Conservation (phyloP, 1,140 invertebrate species). For the Campoletis sonorensis region DNA sequence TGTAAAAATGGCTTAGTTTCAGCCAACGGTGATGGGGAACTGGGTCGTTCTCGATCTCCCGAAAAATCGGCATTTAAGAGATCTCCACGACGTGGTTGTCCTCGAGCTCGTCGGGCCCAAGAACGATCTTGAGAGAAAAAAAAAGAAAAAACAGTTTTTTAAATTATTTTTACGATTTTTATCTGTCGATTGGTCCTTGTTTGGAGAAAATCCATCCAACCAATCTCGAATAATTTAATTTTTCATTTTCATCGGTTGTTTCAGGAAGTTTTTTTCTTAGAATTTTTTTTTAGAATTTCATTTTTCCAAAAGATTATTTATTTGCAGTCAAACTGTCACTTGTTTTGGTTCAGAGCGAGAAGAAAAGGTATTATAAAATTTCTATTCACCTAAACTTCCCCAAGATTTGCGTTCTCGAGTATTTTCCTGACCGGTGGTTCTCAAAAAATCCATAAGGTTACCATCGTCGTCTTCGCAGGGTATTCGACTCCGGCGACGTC, state of each 20-base stretch:
- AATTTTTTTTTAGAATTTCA: too few species aligned
- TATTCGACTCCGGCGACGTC: slow-evolving; percentile 87
- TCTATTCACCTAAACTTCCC: slow-evolving; percentile 84
- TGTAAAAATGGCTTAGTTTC: slow-evolving; percentile 76
- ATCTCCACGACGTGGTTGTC: slow-evolving; percentile 81
- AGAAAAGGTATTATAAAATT: slow-evolving; percentile 26
- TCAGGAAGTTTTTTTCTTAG: too few species aligned
- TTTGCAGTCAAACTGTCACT: too few species aligned
- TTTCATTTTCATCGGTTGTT: too few species aligned
- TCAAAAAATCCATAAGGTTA: slow-evolving; percentile 90
- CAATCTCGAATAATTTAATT: too few species aligned
- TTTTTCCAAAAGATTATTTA: too few species aligned
- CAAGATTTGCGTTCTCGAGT: slow-evolving; percentile 89
- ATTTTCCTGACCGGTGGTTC: slow-evolving; percentile 85
- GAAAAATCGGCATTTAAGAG: slow-evolving; percentile 84
- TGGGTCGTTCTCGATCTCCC: slow-evolving; percentile 84
- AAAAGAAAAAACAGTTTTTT: too few species aligned
- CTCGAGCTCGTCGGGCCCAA: slow-evolving; percentile 88
- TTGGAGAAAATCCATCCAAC: too few species aligned
- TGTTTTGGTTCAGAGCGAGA: too few species aligned
- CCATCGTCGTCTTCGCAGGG: slow-evolving; percentile 91
- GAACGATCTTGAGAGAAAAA: slow-evolving; percentile 83
- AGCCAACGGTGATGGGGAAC: slow-evolving; percentile 81
- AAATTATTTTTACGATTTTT: neutral
- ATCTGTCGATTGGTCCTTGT: neutral